Evolutionary conservation across 1,140 invertebrate species (phyloP).

Genomic region (Pentalonia nigronervosa): DNA sequence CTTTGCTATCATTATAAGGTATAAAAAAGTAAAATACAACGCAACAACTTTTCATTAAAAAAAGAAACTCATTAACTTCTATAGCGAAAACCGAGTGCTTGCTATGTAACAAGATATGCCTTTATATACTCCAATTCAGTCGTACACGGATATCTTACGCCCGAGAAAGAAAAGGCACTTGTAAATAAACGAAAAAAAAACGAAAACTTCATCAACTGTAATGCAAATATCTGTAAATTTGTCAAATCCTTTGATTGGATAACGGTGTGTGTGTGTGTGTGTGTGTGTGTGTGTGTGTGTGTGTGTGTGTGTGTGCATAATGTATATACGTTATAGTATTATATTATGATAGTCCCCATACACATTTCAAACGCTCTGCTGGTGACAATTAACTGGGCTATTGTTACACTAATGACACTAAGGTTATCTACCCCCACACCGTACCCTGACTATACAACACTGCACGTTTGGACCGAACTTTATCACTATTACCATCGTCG

Average conservation of each 20-base stretch:
- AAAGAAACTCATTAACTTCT: not conserved
- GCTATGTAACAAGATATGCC: not conserved
- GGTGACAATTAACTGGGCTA: conserved; percentile 55
- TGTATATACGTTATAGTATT: not conserved
- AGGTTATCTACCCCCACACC: conserved; percentile 19
- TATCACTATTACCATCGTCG: conserved; percentile 42
- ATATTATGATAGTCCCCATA: not conserved
- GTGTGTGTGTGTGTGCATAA: not conserved
- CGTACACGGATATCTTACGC: not conserved
- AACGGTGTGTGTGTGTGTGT: not conserved
- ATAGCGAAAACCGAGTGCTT: not conserved
- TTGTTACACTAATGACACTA: conserved; percentile 51
- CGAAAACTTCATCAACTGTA: not conserved
- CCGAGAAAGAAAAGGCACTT: not conserved
- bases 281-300: not conserved
- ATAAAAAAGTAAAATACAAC: not conserved
- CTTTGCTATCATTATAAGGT: too few species aligned
- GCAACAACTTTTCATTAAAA: not conserved
- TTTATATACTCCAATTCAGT: conserved; percentile 19
- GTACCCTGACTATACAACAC: not conserved
- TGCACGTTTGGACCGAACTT: conserved; percentile 22
- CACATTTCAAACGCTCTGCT: conserved; percentile 17
- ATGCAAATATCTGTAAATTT: not conserved
- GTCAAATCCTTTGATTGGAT: not conserved
- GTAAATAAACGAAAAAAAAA: conserved; percentile 2